A percentile compares a stretch with the other conserved stretches of the same genome.
These are phyloP conservation scores for Pachydiplax longipennis DNA, from an alignment of 2,888 invertebrate species.

Conservation along the genomic window DNA sequence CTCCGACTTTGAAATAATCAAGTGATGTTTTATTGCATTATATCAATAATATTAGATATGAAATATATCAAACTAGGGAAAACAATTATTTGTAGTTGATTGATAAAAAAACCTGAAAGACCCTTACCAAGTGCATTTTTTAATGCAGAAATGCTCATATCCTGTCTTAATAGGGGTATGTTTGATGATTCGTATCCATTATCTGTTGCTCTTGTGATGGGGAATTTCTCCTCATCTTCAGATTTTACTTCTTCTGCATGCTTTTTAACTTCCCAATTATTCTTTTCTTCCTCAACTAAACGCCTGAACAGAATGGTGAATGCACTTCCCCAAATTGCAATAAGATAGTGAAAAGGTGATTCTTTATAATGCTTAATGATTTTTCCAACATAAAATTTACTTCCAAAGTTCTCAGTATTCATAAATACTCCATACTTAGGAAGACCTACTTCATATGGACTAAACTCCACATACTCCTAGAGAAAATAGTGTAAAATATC, in stretches of 20 bases:
- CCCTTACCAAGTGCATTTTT: no score
- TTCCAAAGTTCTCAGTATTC: neutral
- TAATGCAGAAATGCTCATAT: no score
- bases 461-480: neutral
- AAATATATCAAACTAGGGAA: no score
- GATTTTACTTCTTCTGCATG: neutral
- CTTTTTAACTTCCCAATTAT: neutral
- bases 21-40: no score
- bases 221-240: neutral
- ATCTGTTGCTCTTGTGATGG: neutral
- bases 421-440: neutral
- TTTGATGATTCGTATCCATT: neutral
- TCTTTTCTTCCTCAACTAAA: neutral
- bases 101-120: no score
- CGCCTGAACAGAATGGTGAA: neutral
- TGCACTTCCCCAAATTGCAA: neutral
- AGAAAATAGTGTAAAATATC: constrained; percentile 16
- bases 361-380: neutral
- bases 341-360: constrained; percentile 49
- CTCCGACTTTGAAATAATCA: no score
- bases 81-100: no score
- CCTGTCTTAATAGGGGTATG: neutral
- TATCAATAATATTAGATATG: no score
- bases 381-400: neutral
- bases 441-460: neutral